Base-by-base conservation (phyloP, 2,113 vertebrate genomes). In the Columbina picui region DNA sequence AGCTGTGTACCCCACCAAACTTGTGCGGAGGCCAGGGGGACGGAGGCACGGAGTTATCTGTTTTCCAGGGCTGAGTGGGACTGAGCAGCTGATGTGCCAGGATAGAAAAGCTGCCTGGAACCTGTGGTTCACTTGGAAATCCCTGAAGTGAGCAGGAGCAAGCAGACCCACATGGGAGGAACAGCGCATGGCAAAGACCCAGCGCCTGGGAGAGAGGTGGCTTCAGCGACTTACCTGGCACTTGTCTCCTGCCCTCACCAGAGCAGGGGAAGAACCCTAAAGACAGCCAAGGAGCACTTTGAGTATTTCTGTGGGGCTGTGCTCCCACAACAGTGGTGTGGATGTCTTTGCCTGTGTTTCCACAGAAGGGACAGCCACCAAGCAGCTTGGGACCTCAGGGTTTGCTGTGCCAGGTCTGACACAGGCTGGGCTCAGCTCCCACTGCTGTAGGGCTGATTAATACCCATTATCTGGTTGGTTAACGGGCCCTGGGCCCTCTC, bases 151-250 rank as follows among this genome's bases (percentile, higher is more conserved):
- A 30, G n/a, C 22, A 75, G 47, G 32, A 50, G 22, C 38, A 55
- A 52, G 47, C 32, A 32, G 41, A 9, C 3, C 12, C 29, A 18
- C 0, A 0, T 1, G 4, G 69, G 14, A 61, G 4, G 47, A 29
- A 27, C 13, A 45, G 10, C 75, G 25, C 41, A 43, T 16, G 38
- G 38, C 71, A 67, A 10, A 5, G 25, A 18, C 21, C 27, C 19
- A 79, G 14, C 53, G 26, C 27, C 38, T 60, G 61, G 5, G 20
- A 52, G 7, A 10, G 30, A 47, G 3, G 32, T 60, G 43, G 10
- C n/a, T 68, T 79, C 34, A 49, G n/a, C 0, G 1, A 11, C 49
- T 17, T 68, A 63, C 12, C 60, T 50, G 26, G 39, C 32, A 61
- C 47, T 36, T 74, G n/a, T 38, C 30, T 11, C 1, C 60, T 82